These are phyloP conservation scores for Chloroceryle aenea DNA, from an alignment of 2,113 vertebrate species.

Conservation along the genomic window DNA sequence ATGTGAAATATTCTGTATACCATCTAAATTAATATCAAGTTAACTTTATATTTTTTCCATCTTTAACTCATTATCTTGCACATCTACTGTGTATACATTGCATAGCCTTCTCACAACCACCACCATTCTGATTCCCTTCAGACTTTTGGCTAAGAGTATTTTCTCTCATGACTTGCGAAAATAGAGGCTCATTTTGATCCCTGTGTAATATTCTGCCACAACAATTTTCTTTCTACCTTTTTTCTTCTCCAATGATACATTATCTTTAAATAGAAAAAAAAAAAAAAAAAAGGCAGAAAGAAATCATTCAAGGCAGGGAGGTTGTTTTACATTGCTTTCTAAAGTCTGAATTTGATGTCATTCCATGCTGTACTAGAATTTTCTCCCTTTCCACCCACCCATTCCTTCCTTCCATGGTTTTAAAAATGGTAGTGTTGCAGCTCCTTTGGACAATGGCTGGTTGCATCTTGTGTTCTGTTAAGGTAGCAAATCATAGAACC, in stretches of 20 bases:
- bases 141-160: neutral
- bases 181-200: neutral
- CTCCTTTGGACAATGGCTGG: neutral
- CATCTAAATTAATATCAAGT: neutral
- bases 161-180: neutral
- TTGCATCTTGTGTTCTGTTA: neutral
- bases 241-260: neutral
- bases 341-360: neutral
- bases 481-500: neutral
- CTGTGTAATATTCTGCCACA: neutral
- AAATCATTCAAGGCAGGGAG: neutral
- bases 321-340: neutral
- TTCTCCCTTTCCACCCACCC: neutral
- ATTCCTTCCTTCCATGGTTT: neutral
- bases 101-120: neutral
- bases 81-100: neutral
- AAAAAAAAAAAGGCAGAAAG: neutral
- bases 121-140: neutral
- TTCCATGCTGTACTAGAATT: neutral
- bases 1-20: neutral
- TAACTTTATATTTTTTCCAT: neutral
- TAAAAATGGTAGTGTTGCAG: neutral
- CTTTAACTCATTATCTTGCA: neutral
- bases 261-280: neutral
- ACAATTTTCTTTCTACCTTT: neutral